Conservation (phyloP, 2,888 invertebrate genomes). For the Plebejus melissa region DNA sequence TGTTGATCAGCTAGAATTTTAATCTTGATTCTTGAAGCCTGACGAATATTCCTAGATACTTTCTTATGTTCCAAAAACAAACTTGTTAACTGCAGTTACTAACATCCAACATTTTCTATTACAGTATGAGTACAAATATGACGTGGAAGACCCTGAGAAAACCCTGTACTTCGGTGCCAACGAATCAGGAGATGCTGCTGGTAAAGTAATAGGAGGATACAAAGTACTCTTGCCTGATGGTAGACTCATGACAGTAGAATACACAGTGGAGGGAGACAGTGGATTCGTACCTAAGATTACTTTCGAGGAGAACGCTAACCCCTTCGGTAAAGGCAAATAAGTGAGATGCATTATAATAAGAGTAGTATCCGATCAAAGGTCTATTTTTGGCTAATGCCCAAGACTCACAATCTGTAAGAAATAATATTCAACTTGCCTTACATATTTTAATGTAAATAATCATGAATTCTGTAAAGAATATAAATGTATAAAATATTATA, state of each 20-base stretch:
- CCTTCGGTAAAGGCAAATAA: conserved; percentile 68
- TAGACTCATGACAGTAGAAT: conserved; percentile 85
- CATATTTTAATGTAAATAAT: too few relatives aligned
- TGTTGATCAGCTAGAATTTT: too few relatives aligned
- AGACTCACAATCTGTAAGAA: background rate
- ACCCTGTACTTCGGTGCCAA: conserved; percentile 84
- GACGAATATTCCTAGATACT: too few relatives aligned
- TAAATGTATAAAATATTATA: background rate
- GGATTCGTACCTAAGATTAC: conserved; percentile 85
- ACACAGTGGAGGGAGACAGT: conserved; percentile 84
- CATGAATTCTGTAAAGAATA: background rate
- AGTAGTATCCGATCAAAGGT: background rate
- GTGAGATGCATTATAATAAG: background rate
- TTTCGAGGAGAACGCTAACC: conserved; percentile 81
- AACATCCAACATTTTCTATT: conserved; percentile 34
- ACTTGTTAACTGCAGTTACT: background rate
- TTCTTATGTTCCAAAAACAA: background rate
- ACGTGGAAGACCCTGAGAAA: conserved; percentile 85
- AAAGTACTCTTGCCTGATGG: conserved; percentile 84
- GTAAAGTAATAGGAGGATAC: conserved; percentile 83
- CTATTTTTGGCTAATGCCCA: background rate
- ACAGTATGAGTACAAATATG: conserved; percentile 86
- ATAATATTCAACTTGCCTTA: too few relatives aligned
- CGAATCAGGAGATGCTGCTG: conserved; percentile 81
- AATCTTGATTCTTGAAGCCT: too few relatives aligned